These are phyloP conservation scores for Leptopilina clavipes DNA, from an alignment of 1,140 invertebrate species.

Conservation along the genomic window DNA sequence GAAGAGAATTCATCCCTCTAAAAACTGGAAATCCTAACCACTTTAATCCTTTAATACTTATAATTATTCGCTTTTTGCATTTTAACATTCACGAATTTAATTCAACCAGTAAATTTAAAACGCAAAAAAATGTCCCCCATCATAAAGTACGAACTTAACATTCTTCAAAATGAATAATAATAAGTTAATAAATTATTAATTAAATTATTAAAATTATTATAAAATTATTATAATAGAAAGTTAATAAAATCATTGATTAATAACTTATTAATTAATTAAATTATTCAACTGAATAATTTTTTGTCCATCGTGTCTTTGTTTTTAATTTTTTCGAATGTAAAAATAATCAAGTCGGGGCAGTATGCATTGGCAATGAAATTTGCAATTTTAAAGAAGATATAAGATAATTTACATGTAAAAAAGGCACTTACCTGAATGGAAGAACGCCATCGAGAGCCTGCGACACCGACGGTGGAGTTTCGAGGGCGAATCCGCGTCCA, in stretches of 20 bases:
- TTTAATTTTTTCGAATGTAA: not conserved
- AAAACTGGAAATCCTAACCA: not conserved
- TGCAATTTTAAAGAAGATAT: not conserved
- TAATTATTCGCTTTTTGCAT: not conserved
- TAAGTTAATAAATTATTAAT: constrained; percentile 12
- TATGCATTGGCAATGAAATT: not conserved
- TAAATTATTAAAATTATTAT: too few relatives aligned
- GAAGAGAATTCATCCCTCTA: not conserved
- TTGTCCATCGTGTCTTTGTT: not conserved
- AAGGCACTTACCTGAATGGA: constrained; percentile 84
- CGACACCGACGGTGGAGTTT: constrained; percentile 88
- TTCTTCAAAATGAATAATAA: not conserved
- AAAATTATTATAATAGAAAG: too few relatives aligned
- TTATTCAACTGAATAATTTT: constrained; percentile 6
- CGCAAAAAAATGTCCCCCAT: not conserved
- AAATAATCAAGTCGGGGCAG: not conserved
- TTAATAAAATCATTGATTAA: not conserved
- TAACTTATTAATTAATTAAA: constrained; percentile 33
- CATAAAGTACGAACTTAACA: not conserved
- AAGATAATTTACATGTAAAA: constrained; percentile 21
- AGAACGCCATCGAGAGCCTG: constrained; percentile 94
- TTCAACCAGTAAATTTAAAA: not conserved
- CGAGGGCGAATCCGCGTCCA: constrained; percentile 92
- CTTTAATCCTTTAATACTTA: not conserved
- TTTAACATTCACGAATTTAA: not conserved